Evolutionary conservation across 2,797 vertebrate species (phyloP), one percentile per base, ranked within the genome.

Genomic region (Molossus alvarezi): DNA sequence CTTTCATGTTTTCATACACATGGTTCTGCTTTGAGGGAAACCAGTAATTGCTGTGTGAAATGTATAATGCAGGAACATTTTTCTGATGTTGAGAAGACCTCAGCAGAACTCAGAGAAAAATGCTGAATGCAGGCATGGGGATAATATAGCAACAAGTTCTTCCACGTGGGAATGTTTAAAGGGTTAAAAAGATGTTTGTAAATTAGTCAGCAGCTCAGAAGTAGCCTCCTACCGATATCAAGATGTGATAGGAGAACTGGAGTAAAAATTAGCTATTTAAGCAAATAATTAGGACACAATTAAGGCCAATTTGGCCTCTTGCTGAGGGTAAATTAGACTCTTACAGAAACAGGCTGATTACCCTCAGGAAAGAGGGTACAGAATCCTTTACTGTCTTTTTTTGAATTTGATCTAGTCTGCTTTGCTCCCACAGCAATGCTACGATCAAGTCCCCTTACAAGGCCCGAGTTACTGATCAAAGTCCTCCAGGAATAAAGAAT

Each of bases 241-340:
- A 91, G 71, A 96, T 58, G 88, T 77, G 96, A 93, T 12, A 53
- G 12, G 88, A 91, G 82, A 94, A 80, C 27, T 72, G 76, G 69
- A 95, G 90, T 90, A 96, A 97, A 97, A 95, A 96, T 94, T 86
- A 96, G 96, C 85, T 96, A 88, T 95, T 97, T 97, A 95, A 88
- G 95, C 93, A 98, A 97, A 95, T 95, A 97, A 96, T 98, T 87
- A 97, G 96, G 87, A 95, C 97, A 96, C 93, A 95, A 97, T 97
- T 97, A 98, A 97, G 97, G 96, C 94, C 96, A 97, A 95, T 97
- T 95, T 93, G 88, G 96, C 96, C 73, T 95, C 97, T 98, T 95
- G 93, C 97, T 97, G 97, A 95, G 96, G 97, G 92, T 96, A 95
- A 97, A 97, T 97, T 94, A 97, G 96, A 94, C 88, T 96, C 77